Conservation (phyloP, 2,888 invertebrate species). For the Nomada ferruginata region DNA sequence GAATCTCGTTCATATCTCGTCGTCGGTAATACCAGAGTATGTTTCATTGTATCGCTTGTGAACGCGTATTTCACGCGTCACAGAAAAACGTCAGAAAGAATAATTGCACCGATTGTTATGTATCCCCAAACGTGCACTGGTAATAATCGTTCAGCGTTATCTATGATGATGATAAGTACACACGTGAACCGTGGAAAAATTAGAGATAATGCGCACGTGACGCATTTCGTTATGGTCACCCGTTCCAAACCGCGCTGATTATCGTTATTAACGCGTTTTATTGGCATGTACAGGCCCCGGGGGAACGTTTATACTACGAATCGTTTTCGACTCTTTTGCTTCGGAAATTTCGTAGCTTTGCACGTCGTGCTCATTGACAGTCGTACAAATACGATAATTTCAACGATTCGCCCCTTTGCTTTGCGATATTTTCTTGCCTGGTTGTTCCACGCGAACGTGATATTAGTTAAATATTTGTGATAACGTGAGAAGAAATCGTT, state of each 20-base stretch:
- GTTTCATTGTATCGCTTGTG: slow-evolving; percentile 11
- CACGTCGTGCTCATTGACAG: slow-evolving; percentile 33
- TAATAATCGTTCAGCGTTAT: slow-evolving; percentile 52
- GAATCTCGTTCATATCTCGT: slow-evolving; percentile 1
- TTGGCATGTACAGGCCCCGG: slow-evolving; percentile 34
- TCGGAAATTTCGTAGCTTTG: slow-evolving; percentile 28
- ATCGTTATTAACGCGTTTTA: slow-evolving; percentile 64
- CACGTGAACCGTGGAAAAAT: slow-evolving; percentile 28
- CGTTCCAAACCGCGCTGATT: slow-evolving; percentile 50
- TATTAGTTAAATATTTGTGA: too few species aligned
- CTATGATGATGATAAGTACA: slow-evolving; percentile 36
- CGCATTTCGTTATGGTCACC: slow-evolving; percentile 10
- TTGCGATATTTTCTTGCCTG: not conserved
- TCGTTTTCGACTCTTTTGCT: slow-evolving; percentile 3
- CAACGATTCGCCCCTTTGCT: not conserved
- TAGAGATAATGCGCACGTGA: slow-evolving; percentile 52
- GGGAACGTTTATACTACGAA: slow-evolving; percentile 35
- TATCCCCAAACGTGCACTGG: slow-evolving; percentile 21
- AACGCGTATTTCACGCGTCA: slow-evolving; percentile 26
- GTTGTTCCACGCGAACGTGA: too few species aligned
- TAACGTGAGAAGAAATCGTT: too few species aligned
- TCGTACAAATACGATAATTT: slow-evolving; percentile 14
- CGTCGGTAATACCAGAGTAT: not conserved
- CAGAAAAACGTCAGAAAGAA: slow-evolving; percentile 47
- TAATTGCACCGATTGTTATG: slow-evolving; percentile 39